Evolutionary conservation across 2,888 invertebrate species (phyloP).

Genomic region (Campoplex nolae): DNA sequence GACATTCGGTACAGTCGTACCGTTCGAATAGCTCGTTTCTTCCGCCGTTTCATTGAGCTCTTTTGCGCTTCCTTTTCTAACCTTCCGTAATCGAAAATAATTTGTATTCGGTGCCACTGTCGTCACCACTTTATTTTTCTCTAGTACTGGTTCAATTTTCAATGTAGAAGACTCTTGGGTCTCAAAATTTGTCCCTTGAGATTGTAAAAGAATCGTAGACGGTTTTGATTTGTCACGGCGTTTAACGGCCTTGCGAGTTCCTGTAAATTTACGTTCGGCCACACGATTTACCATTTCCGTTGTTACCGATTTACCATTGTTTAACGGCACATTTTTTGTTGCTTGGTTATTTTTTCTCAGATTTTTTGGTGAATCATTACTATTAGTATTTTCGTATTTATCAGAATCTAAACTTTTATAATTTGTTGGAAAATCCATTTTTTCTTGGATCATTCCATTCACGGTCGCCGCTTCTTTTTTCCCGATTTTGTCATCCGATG

Average conservation of each 20-base stretch:
- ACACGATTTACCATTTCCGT: neutral
- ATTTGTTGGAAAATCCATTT: neutral
- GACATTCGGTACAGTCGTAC: slow-evolving; percentile 1
- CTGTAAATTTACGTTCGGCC: neutral
- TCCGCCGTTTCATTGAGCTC: neutral
- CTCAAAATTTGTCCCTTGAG: neutral
- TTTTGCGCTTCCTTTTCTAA: neutral
- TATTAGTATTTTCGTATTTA: neutral
- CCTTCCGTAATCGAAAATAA: slow-evolving; percentile 39
- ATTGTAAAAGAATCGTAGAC: neutral
- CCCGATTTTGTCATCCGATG: neutral
- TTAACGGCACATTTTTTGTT: neutral
- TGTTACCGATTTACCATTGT: neutral
- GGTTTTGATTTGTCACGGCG: neutral
- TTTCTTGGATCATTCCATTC: neutral
- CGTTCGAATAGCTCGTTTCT: slow-evolving; percentile 5
- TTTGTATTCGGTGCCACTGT: slow-evolving; percentile 10
- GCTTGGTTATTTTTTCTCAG: neutral
- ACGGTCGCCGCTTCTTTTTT: neutral
- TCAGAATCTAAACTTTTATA: neutral
- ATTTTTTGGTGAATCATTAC: neutral
- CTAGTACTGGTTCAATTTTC: neutral
- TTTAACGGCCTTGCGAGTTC: neutral
- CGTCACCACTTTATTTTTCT: neutral
- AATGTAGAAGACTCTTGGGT: neutral